Conservation (phyloP, 2,888 invertebrate genomes). For the Heliconius ismenius region DNA sequence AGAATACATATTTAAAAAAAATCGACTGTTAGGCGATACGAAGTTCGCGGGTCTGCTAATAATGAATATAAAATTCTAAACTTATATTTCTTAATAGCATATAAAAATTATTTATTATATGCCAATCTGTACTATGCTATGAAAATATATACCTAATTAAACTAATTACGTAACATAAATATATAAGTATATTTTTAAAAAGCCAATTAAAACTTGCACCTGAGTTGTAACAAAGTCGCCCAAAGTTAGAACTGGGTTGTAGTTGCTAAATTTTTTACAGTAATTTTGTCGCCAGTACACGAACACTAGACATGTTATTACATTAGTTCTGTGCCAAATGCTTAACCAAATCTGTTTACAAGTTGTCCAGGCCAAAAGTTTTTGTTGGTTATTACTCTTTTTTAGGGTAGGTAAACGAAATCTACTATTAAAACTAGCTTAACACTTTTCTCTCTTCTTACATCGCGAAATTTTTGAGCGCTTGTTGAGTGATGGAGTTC, state of each 20-base stretch:
- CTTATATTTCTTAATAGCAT: too few relatives aligned
- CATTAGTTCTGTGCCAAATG: conserved; percentile 22
- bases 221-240: background rate
- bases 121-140: too few relatives aligned
- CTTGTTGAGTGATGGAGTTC: too few relatives aligned
- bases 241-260: conserved; percentile 11
- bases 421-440: too few relatives aligned
- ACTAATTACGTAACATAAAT: background rate
- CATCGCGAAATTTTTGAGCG: too few relatives aligned
- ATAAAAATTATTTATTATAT: too few relatives aligned
- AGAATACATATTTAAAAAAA: too few relatives aligned
- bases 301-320: conserved; percentile 25
- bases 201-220: conserved; percentile 24
- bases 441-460: too few relatives aligned
- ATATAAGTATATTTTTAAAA: background rate
- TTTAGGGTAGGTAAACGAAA: too few relatives aligned
- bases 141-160: background rate
- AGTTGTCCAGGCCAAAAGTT: conserved; percentile 27
- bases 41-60: too few relatives aligned
- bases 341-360: conserved; percentile 29
- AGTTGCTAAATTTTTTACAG: conserved; percentile 22
- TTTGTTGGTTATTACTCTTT: background rate
- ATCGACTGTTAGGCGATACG: too few relatives aligned
- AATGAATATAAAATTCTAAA: too few relatives aligned
- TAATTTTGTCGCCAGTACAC: conserved; percentile 5